Evolutionary conservation across 1,140 invertebrate species (phyloP).

Genomic region (Drosophila kikkawai): DNA sequence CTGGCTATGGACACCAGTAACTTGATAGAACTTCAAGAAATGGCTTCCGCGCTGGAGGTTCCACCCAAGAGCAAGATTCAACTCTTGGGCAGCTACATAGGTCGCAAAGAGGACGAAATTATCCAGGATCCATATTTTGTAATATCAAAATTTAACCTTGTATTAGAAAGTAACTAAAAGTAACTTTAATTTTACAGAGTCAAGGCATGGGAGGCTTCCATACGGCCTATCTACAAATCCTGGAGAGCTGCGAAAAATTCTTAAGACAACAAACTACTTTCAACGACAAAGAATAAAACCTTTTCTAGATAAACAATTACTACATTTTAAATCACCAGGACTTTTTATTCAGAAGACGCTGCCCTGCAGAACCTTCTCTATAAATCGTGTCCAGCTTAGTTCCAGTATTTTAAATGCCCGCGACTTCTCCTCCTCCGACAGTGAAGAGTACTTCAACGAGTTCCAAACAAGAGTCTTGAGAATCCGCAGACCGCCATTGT

Average conservation of each 20-base stretch:
- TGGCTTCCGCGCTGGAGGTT: conserved; percentile 86
- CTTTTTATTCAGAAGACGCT: conserved; percentile 50
- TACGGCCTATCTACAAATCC: conserved; percentile 61
- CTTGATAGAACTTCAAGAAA: conserved; percentile 88
- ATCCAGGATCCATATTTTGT: conserved; percentile 96
- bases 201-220: conserved; percentile 64
- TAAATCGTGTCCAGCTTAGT: conserved; percentile 63
- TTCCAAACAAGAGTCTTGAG: conserved; percentile 90
- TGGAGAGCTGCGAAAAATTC: conserved; percentile 61
- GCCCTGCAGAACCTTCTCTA: conserved; percentile 67
- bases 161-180: neutral
- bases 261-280: neutral
- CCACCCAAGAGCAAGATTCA: conserved; percentile 89
- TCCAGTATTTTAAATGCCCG: conserved; percentile 62
- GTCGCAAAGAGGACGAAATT: conserved; percentile 89
- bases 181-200: conserved; percentile 37
- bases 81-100: conserved; percentile 93
- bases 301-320: no score
- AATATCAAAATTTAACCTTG: conserved; percentile 11
- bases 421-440: conserved; percentile 51
- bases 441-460: conserved; percentile 86
- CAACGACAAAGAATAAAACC: neutral
- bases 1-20: conserved; percentile 96
- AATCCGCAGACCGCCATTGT: conserved; percentile 87
- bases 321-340: neutral